A percentile compares a stretch with the other conserved stretches of the same genome.
phyloP scores from a whole-genome alignment of 2,113 vertebrate species.

The Halcyon malimbica region DNA sequence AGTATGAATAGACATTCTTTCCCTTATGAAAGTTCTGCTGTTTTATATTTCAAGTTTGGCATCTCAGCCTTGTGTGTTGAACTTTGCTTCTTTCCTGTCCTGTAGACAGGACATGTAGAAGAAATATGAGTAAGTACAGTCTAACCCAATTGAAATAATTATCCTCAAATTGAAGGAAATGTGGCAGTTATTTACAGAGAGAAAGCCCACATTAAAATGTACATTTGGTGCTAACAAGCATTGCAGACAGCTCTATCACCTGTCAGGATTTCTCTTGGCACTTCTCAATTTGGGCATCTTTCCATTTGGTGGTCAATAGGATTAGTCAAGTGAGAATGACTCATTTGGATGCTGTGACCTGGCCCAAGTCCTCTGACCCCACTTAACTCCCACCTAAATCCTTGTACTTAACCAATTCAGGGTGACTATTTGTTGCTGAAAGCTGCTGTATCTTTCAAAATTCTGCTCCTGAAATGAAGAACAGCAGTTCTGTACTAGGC shows the following conservation, averaged over 20 bases:
- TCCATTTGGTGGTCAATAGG: background rate
- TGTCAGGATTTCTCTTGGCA: background rate
- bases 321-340: rapidly evolving
- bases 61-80: background rate
- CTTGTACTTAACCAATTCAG: background rate
- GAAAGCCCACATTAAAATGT: background rate
- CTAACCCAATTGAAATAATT: background rate
- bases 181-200: background rate
- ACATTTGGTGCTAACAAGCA: background rate
- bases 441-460: background rate
- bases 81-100: background rate
- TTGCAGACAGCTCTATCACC: background rate
- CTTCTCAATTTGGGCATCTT: background rate
- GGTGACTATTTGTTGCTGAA: background rate
- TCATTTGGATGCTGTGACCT: background rate
- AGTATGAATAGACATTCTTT: background rate
- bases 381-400: background rate
- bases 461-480: background rate
- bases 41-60: background rate
- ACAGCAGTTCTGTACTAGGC: background rate
- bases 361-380: background rate
- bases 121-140: background rate
- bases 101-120: rapidly evolving
- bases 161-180: background rate
- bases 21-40: background rate